phyloP scores from a whole-genome alignment of 2,113 vertebrate genomes.

The Melospiza melodia region DNA sequence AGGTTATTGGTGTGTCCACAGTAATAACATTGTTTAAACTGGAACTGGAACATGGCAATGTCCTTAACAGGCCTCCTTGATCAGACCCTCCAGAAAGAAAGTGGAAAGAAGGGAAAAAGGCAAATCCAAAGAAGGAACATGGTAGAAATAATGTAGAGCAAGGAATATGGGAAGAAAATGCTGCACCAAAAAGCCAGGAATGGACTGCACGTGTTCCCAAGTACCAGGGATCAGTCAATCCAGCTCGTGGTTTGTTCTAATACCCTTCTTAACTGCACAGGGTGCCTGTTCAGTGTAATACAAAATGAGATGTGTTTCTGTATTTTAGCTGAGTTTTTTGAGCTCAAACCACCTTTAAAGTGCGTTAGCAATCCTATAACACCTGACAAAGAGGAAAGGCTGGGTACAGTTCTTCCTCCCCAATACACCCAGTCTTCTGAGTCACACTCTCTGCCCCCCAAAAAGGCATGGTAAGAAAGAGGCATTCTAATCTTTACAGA shows the following conservation, averaged over 20 bases:
- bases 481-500: neutral
- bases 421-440: neutral
- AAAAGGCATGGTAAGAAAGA: slow-evolving; percentile 13
- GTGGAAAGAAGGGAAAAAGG: neutral
- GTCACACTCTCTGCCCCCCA: neutral
- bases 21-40: neutral
- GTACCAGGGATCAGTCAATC: neutral
- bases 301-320: neutral
- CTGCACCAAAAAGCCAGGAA: neutral
- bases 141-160: neutral
- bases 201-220: neutral
- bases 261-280: neutral
- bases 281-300: neutral
- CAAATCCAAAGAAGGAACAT: neutral
- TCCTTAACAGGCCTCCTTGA: neutral
- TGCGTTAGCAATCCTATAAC: neutral
- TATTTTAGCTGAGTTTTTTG: neutral
- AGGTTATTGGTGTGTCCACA: neutral
- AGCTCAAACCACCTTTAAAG: slow-evolving; percentile 1
- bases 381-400: neutral
- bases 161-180: neutral
- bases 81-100: neutral
- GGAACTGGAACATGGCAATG: neutral
- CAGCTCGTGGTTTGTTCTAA: neutral
- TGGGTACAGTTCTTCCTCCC: slow-evolving; percentile 13